Base-by-base conservation (phyloP, 2,888 invertebrate species). In the Trissolcus brochymenae region DNA sequence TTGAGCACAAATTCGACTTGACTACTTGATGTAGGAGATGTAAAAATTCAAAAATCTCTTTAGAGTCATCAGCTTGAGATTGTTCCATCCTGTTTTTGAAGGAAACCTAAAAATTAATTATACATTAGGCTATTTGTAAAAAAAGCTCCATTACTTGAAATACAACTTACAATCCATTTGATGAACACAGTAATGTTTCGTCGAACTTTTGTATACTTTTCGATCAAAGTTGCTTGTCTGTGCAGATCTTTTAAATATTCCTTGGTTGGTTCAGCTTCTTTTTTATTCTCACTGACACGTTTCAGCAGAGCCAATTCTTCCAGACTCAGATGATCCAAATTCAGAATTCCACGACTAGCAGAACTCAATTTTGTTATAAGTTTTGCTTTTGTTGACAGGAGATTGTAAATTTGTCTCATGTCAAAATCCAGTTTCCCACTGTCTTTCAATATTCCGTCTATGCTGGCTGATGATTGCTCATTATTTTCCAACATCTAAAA, bases 151-250 rank as follows among this genome's bases (percentile, higher is more conserved):
- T 25, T 56, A 55, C 17, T 46, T 29, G 2, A 62, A 62, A 21
- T 19, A n/a, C 13, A 19, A 54, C 50, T 76, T 79, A 85, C 86
- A 82, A 85, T 84, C 85, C 85, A 86, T 43, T 81, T 81, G 25
- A 81, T 80, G 70, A 84, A 86, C 4, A 82, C 53, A 50, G 80
- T 76, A 35, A 35, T 35, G 35, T 35, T 35, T 35, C 9, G 35
- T 9, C 35, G 35, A 35, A 35, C 9, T 35, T 35, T 35, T 11
- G 60, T 54, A 19, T 82, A 79, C 2, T 68, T 78, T 29, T 85
- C 82, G 17, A 85, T 59, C 49, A 85, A 73, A 29, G 56, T 50
- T 40, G 81, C 81, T 6, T 79, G 67, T 19, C 72, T 75, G 2
- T 80, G 72, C 60, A 85, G 75, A 54, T 83, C 80, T 13, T 70